Percentiles rank a stretch among this genome's conserved stretches.
phyloP scores from a whole-genome alignment of 2,888 invertebrate genomes.

The Ferdinandea cuprea region DNA sequence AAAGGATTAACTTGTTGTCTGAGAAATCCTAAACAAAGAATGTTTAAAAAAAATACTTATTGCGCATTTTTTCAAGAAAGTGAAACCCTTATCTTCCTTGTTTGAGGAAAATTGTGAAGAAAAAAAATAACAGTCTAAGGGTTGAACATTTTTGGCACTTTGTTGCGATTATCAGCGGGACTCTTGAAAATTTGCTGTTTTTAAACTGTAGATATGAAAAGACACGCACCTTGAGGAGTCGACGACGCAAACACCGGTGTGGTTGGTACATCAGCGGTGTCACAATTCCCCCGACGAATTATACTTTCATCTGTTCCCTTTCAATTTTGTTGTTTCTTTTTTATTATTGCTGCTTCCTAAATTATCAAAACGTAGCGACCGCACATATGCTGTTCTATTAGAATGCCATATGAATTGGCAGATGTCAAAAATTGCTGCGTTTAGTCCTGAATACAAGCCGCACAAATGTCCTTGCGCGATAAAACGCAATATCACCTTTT shows the following conservation, averaged over 20 bases:
- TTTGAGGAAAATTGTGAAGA: background rate
- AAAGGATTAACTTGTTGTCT: slow-evolving; percentile 30
- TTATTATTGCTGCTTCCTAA: background rate
- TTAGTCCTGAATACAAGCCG: slow-evolving; percentile 41
- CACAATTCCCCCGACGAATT: background rate
- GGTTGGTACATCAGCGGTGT: slow-evolving; percentile 46
- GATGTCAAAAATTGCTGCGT: slow-evolving; percentile 60
- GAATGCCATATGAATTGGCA: slow-evolving; percentile 60
- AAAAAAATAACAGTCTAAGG: background rate
- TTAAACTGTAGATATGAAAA: slow-evolving; percentile 5
- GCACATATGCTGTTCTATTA: slow-evolving; percentile 60
- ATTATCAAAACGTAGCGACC: slow-evolving; percentile 29
- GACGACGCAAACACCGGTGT: background rate
- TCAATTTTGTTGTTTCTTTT: slow-evolving; percentile 17
- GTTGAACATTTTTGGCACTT: slow-evolving; percentile 17
- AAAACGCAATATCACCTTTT: slow-evolving; percentile 47
- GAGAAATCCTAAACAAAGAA: slow-evolving; percentile 17
- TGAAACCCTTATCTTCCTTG: slow-evolving; percentile 11
- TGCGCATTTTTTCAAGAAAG: slow-evolving; percentile 21
- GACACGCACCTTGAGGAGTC: background rate
- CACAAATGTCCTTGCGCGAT: slow-evolving; percentile 55
- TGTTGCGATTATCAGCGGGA: slow-evolving; percentile 8
- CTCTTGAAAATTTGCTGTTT: slow-evolving; percentile 19
- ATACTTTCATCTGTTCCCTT: slow-evolving; percentile 46
- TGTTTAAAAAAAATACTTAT: background rate